Conservation (phyloP, 2,888 invertebrate species). For the Melanophora roralis region DNA sequence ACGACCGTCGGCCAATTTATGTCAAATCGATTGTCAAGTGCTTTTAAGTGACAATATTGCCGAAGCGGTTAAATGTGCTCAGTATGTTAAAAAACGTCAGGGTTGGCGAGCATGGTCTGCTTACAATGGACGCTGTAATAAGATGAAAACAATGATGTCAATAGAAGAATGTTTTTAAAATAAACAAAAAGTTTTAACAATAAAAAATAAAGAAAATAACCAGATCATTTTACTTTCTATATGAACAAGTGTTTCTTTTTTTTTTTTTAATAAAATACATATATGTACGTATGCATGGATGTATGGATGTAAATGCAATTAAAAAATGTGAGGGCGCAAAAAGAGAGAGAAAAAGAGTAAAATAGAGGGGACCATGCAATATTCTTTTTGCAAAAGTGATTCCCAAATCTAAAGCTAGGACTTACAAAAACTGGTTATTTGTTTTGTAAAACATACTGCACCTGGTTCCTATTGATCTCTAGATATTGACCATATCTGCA, state of each 20-base stretch:
- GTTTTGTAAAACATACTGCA: too few relatives aligned
- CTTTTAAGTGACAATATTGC: slow-evolving; percentile 66
- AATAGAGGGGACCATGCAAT: not conserved
- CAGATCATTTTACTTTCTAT: slow-evolving; percentile 37
- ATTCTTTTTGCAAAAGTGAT: too few relatives aligned
- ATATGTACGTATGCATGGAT: too few relatives aligned
- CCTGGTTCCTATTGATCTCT: too few relatives aligned
- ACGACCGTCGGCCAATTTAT: slow-evolving; percentile 65
- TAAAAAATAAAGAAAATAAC: slow-evolving; percentile 5
- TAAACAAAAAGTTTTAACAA: not conserved
- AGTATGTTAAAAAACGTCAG: slow-evolving; percentile 66
- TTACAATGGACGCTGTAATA: slow-evolving; percentile 63
- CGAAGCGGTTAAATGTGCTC: slow-evolving; percentile 67
- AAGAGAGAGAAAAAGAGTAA: not conserved
- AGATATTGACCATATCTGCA: too few relatives aligned
- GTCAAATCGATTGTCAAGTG: slow-evolving; percentile 66
- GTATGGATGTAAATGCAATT: too few relatives aligned
- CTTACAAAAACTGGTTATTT: too few relatives aligned
- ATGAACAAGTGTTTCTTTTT: slow-evolving; percentile 47
- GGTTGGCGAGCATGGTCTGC: slow-evolving; percentile 70
- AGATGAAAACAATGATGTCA: slow-evolving; percentile 40
- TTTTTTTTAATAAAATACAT: too few relatives aligned
- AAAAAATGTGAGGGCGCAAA: too few relatives aligned
- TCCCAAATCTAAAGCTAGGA: too few relatives aligned
- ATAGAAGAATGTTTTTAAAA: slow-evolving; percentile 60